A percentile compares a stretch with the other conserved stretches of the same genome.
Evolutionary conservation across 2,888 invertebrate species (phyloP).

Genomic region (Rhimphoctona megacephalus): DNA sequence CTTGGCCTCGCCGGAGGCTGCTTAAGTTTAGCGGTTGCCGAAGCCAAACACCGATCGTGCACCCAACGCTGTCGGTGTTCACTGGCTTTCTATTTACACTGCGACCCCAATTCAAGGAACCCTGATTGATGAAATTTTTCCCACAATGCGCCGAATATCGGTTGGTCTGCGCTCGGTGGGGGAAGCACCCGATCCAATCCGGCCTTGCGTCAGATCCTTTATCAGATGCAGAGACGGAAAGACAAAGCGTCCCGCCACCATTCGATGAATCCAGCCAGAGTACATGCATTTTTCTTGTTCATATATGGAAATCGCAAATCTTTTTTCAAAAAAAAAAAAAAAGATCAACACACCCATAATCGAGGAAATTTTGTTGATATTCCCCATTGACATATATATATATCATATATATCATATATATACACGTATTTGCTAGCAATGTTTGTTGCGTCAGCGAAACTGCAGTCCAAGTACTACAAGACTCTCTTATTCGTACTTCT

Average conservation of each 20-base stretch:
- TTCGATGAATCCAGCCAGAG: neutral
- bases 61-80: no score
- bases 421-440: neutral
- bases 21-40: no score
- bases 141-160: no score
- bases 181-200: neutral
- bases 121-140: no score
- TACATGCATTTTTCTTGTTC: neutral
- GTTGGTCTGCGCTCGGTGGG: neutral
- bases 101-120: no score
- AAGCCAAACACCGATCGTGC: no score
- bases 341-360: neutral
- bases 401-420: neutral
- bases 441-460: constrained; percentile 57
- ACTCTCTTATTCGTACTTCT: neutral
- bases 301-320: neutral
- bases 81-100: no score
- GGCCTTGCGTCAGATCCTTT: neutral
- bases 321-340: neutral
- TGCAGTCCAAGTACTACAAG: constrained; percentile 30
- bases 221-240: no score
- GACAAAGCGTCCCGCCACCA: neutral
- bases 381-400: no score
- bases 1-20: no score
- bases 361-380: no score